These are phyloP conservation scores for Venturia canescens DNA, from an alignment of 1,140 invertebrate species.

Conservation along the genomic window DNA sequence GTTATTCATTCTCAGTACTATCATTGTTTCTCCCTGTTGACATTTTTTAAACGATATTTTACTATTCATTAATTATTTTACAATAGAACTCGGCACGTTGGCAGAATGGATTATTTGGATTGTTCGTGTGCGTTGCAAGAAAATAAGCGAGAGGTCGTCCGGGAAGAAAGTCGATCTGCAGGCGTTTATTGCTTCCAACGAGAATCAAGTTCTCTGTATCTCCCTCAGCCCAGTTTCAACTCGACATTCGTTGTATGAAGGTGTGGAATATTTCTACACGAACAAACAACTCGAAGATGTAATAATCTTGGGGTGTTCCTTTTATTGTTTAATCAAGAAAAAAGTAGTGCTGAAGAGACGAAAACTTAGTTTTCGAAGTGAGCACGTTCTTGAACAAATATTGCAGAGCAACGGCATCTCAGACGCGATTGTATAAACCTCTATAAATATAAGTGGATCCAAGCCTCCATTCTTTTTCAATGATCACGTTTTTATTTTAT, in stretches of 20 bases:
- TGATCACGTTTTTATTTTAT: slow-evolving; percentile 15
- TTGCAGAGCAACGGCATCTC: neutral
- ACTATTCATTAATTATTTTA: neutral
- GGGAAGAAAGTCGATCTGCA: neutral
- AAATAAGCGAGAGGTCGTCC: neutral
- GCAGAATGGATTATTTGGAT: neutral
- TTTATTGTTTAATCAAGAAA: slow-evolving; percentile 49
- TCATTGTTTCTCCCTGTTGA: no score
- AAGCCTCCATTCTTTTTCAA: slow-evolving; percentile 4
- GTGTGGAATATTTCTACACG: neutral
- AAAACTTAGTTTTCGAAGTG: no score
- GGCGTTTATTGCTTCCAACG: neutral
- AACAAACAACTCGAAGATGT: slow-evolving; percentile 29
- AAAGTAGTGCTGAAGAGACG: neutral
- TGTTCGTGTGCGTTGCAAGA: neutral
- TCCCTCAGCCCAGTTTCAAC: neutral
- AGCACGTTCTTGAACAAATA: slow-evolving; percentile 18
- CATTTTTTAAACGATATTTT: neutral
- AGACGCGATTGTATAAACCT: neutral
- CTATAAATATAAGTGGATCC: neutral
- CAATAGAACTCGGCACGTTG: neutral
- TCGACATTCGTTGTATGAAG: neutral
- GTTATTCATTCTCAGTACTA: no score
- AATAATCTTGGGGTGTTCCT: slow-evolving; percentile 44
- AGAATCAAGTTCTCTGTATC: slow-evolving; percentile 27